A percentile compares a stretch with the other conserved stretches of the same genome.
phyloP scores from a whole-genome alignment of 2,113 vertebrate species.

The Sander vitreus region DNA sequence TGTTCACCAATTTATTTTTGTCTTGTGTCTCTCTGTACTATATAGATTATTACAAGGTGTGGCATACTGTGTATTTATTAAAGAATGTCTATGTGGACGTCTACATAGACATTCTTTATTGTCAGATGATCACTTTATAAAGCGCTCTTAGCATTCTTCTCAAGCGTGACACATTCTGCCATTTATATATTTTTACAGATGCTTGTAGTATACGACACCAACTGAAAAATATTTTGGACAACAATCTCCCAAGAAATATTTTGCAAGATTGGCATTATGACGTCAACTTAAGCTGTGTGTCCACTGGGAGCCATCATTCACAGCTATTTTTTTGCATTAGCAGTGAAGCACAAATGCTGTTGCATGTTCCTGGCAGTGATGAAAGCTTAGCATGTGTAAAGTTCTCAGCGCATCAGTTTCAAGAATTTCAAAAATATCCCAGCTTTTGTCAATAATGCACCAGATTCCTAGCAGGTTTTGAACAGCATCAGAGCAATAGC shows the following conservation, averaged over 20 bases:
- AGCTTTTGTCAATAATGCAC: slow-evolving; percentile 27
- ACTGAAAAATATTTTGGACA: slow-evolving; percentile 67
- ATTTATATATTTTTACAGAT: slow-evolving; percentile 63
- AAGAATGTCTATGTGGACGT: background rate
- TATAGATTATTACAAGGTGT: slow-evolving; percentile 8
- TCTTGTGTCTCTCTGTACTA: background rate
- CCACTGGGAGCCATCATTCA: slow-evolving; percentile 49
- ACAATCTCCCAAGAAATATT: slow-evolving; percentile 55
- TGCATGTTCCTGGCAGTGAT: slow-evolving; percentile 41
- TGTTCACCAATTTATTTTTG: background rate
- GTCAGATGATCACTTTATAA: slow-evolving; percentile 7
- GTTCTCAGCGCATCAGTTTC: background rate
- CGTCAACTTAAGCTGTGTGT: slow-evolving; percentile 61
- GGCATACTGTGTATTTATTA: slow-evolving; percentile 5
- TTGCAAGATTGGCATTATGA: slow-evolving; percentile 54
- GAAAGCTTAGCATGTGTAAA: slow-evolving; percentile 28
- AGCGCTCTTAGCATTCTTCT: slow-evolving; percentile 72
- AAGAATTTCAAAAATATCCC: background rate
- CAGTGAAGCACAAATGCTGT: slow-evolving; percentile 10
- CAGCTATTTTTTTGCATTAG: slow-evolving; percentile 20
- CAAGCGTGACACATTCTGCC: slow-evolving; percentile 74
- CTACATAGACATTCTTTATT: slow-evolving; percentile 6
- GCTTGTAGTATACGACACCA: slow-evolving; percentile 55
- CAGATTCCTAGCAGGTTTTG: background rate
- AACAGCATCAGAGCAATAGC: background rate